Percentiles rank a stretch among this genome's conserved stretches.
Conservation (phyloP, 30 jellyfish, hydroid and myxozoan species). For the Clytia hemisphaerica region DNA sequence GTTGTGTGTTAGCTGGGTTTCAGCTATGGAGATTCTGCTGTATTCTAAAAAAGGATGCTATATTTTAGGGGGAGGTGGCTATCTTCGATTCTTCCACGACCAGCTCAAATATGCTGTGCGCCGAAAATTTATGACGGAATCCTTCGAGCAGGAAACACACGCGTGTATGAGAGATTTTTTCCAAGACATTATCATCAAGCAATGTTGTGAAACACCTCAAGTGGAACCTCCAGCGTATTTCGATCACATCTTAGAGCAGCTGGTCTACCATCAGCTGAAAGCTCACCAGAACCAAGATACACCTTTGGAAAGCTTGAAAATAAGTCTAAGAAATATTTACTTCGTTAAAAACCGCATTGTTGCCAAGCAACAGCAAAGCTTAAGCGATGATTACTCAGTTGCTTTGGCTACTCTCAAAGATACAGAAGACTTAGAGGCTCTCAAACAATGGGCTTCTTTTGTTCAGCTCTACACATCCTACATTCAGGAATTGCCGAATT, state of each 20-base stretch:
- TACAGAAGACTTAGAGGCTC: neutral
- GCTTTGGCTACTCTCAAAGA: neutral
- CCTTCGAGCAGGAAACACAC: neutral
- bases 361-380: neutral
- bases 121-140: neutral
- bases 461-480: neutral
- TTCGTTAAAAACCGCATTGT: neutral
- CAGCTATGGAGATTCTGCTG: too few species aligned
- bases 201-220: neutral
- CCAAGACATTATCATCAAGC: neutral
- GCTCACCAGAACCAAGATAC: neutral
- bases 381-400: neutral
- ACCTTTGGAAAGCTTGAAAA: neutral
- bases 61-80: slow-evolving; percentile 16
- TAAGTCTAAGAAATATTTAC: neutral
- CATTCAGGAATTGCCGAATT: neutral
- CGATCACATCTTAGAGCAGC: neutral
- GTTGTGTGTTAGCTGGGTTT: too few species aligned
- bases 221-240: neutral
- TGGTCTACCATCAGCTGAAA: neutral
- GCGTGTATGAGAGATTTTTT: neutral
- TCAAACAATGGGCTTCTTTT: neutral
- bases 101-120: neutral
- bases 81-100: neutral
- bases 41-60: too few species aligned